A percentile compares a stretch with the other conserved stretches of the same genome.
These are phyloP conservation scores for Sinocyclocheilus grahami DNA, from an alignment of 2,113 vertebrate genomes.

Conservation along the genomic window DNA sequence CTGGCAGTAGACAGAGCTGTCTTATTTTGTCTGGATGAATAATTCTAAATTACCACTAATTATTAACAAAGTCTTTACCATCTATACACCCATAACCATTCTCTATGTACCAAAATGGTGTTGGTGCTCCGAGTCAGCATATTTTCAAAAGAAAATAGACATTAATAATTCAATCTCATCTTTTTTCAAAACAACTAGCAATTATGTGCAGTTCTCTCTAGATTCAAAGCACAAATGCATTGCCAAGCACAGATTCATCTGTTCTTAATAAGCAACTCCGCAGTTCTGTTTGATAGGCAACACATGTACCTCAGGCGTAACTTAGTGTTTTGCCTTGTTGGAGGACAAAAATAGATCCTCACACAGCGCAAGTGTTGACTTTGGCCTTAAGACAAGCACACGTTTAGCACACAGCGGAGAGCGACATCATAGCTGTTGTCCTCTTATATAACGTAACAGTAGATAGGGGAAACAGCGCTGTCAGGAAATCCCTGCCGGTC, in stretches of 20 bases:
- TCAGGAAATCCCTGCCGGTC: slow-evolving; percentile 64
- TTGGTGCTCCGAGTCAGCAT: background rate
- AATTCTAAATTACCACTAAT: background rate
- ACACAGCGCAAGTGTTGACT: slow-evolving; percentile 56
- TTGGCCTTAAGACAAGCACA: slow-evolving; percentile 62
- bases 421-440: slow-evolving; percentile 61
- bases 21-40: background rate
- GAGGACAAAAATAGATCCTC: slow-evolving; percentile 25
- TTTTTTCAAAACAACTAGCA: slow-evolving; percentile 24
- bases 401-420: slow-evolving; percentile 59
- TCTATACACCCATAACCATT: background rate
- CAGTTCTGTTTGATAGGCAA: slow-evolving; percentile 5
- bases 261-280: slow-evolving; percentile 1
- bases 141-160: background rate
- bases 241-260: slow-evolving; percentile 21
- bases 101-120: background rate
- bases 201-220: background rate
- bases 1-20: slow-evolving; percentile 7
- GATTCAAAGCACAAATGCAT: background rate
- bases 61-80: background rate
- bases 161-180: slow-evolving; percentile 10
- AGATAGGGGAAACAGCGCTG: slow-evolving; percentile 47
- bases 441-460: slow-evolving; percentile 64
- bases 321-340: slow-evolving; percentile 3
- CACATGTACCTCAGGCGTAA: background rate